Conservation (phyloP, 1,140 invertebrate genomes). For the Papilio polyxenes region DNA sequence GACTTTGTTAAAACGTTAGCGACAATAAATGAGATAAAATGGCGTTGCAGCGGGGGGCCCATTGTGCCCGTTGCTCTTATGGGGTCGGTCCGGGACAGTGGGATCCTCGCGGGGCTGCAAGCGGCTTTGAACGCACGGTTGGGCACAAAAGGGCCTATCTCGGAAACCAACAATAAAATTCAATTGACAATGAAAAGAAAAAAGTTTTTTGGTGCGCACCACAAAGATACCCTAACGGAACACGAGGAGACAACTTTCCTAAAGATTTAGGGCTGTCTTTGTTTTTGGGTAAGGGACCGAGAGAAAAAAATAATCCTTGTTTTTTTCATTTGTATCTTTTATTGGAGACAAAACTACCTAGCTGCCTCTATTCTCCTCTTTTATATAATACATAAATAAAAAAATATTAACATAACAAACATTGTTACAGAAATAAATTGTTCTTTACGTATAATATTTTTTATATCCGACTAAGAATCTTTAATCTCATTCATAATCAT, state of each 20-base stretch:
- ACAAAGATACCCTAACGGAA: conserved; percentile 71
- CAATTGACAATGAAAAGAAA: conserved; percentile 77
- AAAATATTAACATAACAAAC: background rate
- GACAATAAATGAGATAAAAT: conserved; percentile 73
- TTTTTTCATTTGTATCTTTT: conserved; percentile 42
- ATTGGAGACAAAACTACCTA: conserved; percentile 20
- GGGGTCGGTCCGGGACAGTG: conserved; percentile 48
- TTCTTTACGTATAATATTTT: background rate
- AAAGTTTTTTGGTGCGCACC: conserved; percentile 63
- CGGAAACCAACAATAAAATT: conserved; percentile 79
- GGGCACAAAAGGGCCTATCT: conserved; percentile 75
- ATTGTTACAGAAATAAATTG: background rate
- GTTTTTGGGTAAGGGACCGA: conserved; percentile 54
- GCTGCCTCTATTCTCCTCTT: background rate
- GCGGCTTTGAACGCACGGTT: conserved; percentile 76
- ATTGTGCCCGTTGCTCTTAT: conserved; percentile 72
- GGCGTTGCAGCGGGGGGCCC: conserved; percentile 64
- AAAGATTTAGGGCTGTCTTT: conserved; percentile 69
- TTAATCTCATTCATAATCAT: background rate
- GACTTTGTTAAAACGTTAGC: conserved; percentile 50
- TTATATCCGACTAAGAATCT: background rate
- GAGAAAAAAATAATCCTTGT: conserved; percentile 56
- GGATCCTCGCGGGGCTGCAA: conserved; percentile 58
- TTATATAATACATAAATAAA: background rate
- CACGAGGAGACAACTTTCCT: conserved; percentile 65